Evolutionary conservation across 2,797 vertebrate genomes (phyloP).

Genomic region (Melanotaenia nigrans): DNA sequence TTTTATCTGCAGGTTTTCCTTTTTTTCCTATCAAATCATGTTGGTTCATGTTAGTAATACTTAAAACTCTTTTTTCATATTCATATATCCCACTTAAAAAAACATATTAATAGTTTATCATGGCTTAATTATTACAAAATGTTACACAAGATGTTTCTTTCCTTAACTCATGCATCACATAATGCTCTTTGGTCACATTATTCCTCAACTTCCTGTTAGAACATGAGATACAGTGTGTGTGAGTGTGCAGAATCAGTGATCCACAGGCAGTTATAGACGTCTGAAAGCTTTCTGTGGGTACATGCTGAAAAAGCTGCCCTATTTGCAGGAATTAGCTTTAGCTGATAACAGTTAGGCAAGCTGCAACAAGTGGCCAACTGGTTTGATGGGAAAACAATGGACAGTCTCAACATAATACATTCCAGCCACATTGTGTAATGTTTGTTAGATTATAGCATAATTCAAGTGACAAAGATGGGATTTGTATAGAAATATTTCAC

Average conservation of each 20-base stretch:
- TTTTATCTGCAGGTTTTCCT: neutral
- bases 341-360: neutral
- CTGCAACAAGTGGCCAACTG: neutral
- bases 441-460: neutral
- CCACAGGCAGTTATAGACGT: neutral
- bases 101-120: neutral
- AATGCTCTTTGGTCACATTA: slow-evolving; percentile 23
- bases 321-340: slow-evolving; percentile 1
- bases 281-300: slow-evolving; percentile 1
- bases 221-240: neutral
- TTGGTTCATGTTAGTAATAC: neutral
- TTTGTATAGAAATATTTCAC: neutral
- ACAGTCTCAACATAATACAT: neutral
- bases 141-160: slow-evolving; percentile 23
- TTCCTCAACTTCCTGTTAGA: slow-evolving; percentile 13
- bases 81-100: neutral
- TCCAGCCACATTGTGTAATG: neutral
- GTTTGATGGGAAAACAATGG: neutral
- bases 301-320: neutral
- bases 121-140: slow-evolving; percentile 17
- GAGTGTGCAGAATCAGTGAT: neutral
- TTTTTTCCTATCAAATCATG: neutral
- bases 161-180: slow-evolving; percentile 23
- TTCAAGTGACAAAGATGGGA: neutral
- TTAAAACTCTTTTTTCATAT: neutral